Percentiles rank a stretch among this genome's conserved stretches.
These are phyloP conservation scores for Oncorhynchus gorbuscha DNA, from an alignment of 2,113 vertebrate genomes.

Conservation along the genomic window DNA sequence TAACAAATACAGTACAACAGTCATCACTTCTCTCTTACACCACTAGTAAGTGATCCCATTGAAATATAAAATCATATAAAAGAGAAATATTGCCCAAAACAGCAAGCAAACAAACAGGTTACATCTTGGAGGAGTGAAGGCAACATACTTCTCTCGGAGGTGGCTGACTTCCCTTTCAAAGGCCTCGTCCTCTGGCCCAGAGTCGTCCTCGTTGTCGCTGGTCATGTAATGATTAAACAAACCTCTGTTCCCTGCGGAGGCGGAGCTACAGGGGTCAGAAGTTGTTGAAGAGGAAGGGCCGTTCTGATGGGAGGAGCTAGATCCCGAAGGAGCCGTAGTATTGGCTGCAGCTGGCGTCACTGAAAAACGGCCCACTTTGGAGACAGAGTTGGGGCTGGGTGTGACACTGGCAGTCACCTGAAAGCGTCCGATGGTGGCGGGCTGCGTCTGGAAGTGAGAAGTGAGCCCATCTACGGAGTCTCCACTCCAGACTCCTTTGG, in stretches of 20 bases:
- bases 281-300: slow-evolving; percentile 56
- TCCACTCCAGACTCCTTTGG: slow-evolving; percentile 40
- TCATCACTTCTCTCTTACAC: no score
- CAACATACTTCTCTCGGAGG: slow-evolving; percentile 85
- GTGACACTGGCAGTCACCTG: slow-evolving; percentile 76
- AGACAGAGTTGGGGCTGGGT: slow-evolving; percentile 33
- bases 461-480: slow-evolving; percentile 60
- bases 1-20: not conserved
- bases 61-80: no score
- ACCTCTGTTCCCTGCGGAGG: slow-evolving; percentile 52
- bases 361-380: slow-evolving; percentile 84
- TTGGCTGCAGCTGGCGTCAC: slow-evolving; percentile 52
- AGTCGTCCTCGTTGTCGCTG: slow-evolving; percentile 93
- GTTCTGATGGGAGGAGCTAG: slow-evolving; percentile 44
- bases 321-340: slow-evolving; percentile 27
- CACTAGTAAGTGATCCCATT: slow-evolving; percentile 25
- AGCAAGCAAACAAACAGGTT: no score
- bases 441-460: slow-evolving; percentile 44
- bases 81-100: no score
- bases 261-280: slow-evolving; percentile 62
- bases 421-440: slow-evolving; percentile 85
- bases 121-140: no score
- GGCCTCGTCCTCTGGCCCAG: slow-evolving; percentile 88
- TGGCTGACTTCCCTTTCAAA: slow-evolving; percentile 84
- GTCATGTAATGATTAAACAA: slow-evolving; percentile 82